A percentile compares a stretch with the other conserved stretches of the same genome.
Evolutionary conservation across 2,113 vertebrate genomes (phyloP).

Genomic region (Cebidichthys violaceus): DNA sequence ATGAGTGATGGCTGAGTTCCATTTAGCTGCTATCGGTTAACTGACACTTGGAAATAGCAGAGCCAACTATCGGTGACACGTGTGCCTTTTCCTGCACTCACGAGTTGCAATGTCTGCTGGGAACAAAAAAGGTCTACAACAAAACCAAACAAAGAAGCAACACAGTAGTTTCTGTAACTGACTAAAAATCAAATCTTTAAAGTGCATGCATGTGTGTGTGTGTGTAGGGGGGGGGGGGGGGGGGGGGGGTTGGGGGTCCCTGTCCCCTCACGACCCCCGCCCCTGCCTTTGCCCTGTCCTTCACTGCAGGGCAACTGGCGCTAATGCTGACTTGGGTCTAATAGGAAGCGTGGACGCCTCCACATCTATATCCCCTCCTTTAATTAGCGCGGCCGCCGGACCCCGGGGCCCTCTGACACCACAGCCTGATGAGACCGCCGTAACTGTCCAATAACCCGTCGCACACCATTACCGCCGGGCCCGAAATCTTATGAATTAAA

Average conservation of each 20-base stretch:
- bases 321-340: constrained; percentile 83
- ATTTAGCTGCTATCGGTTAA: not conserved
- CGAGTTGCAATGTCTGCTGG: not conserved
- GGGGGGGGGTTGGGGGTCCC: constrained; percentile 4
- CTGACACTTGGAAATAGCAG: too few relatives aligned
- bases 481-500: constrained; percentile 85
- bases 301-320: constrained; percentile 77
- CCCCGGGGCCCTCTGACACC: constrained; percentile 80
- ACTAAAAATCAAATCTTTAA: constrained; percentile 7
- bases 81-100: not conserved
- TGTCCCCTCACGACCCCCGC: constrained; percentile 45
- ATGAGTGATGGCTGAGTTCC: not conserved
- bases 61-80: too few relatives aligned
- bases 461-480: constrained; percentile 77
- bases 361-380: constrained; percentile 82
- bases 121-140: not conserved
- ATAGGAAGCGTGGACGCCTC: constrained; percentile 72
- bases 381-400: constrained; percentile 82
- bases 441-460: constrained; percentile 85
- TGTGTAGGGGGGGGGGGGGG: not conserved
- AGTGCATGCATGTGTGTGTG: not conserved
- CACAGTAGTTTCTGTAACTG: constrained; percentile 5
- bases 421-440: constrained; percentile 82
- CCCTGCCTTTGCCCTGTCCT: constrained; percentile 75
- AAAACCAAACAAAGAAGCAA: not conserved